Evolutionary conservation across 2,797 vertebrate species (phyloP).

Genomic region (Synanceia verrucosa): DNA sequence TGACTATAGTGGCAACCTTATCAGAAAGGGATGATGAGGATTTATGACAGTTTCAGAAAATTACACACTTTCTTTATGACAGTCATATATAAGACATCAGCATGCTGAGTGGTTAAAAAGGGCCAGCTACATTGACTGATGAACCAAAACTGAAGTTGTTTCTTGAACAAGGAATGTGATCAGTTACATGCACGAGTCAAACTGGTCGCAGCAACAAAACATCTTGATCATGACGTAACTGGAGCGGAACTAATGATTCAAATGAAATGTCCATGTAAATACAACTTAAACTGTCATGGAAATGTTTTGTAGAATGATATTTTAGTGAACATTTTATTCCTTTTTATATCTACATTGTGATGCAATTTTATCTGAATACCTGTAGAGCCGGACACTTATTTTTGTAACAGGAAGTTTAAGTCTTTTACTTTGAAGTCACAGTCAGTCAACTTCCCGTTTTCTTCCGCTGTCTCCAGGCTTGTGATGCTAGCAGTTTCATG

Average conservation of each 20-base stretch:
- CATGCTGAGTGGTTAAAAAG: neutral
- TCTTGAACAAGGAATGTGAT: neutral
- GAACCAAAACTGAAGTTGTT: constrained; percentile 14
- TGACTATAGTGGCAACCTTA: neutral
- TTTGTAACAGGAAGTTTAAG: neutral
- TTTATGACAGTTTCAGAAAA: no score
- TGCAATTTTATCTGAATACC: neutral
- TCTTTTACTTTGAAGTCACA: constrained; percentile 52
- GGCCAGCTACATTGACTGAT: constrained; percentile 6
- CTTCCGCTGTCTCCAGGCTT: neutral
- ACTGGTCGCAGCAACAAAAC: neutral
- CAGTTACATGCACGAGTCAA: neutral
- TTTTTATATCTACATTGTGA: neutral
- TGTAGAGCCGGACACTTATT: constrained; percentile 8
- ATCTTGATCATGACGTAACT: neutral
- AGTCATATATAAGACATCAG: neutral
- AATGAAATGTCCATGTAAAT: no score
- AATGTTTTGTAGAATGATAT: neutral
- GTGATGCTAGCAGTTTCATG: constrained; percentile 13
- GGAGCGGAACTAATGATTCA: neutral
- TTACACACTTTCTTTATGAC: no score
- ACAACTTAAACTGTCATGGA: neutral
- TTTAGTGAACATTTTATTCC: neutral
- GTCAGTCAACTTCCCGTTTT: neutral
- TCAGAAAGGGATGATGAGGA: neutral